Evolutionary conservation across 1,140 invertebrate species (phyloP).

Genomic region (Orchestia grillus): DNA sequence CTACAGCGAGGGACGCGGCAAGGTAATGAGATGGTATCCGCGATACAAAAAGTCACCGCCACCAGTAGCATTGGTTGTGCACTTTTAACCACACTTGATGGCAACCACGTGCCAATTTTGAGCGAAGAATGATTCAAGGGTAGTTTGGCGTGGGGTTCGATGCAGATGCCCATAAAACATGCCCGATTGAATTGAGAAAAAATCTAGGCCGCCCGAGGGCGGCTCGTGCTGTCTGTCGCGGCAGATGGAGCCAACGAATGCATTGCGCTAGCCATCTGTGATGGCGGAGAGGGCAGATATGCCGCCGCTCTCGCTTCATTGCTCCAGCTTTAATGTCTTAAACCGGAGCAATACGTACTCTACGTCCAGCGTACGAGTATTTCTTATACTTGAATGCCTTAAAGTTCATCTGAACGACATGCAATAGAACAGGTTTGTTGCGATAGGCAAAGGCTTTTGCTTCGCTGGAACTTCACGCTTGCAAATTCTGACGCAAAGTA

Average conservation of each 20-base stretch:
- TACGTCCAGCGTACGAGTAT: not conserved
- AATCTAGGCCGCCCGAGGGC: not conserved
- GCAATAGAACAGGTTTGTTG: not conserved
- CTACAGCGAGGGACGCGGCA: not conserved
- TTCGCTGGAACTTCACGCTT: too few species aligned
- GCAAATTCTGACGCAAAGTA: too few species aligned
- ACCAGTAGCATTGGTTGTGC: not conserved
- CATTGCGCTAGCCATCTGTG: slow-evolving; percentile 36
- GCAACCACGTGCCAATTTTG: not conserved
- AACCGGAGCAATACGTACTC: not conserved
- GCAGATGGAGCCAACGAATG: not conserved
- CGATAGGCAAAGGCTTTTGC: too few species aligned
- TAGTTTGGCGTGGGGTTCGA: not conserved
- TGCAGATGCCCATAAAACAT: slow-evolving; percentile 38
- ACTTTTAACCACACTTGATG: not conserved
- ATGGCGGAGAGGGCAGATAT: not conserved
- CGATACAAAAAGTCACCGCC: not conserved
- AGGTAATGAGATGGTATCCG: not conserved
- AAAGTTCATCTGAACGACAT: not conserved
- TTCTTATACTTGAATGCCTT: not conserved
- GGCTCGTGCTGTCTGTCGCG: slow-evolving; percentile 22
- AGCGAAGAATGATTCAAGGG: not conserved
- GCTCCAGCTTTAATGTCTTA: not conserved
- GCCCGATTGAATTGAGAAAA: slow-evolving; percentile 30
- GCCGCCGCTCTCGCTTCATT: not conserved